A percentile compares a stretch with the other conserved stretches of the same genome.
phyloP scores from a whole-genome alignment of 2,888 invertebrate species.

The Trissoscelio sp. region DNA sequence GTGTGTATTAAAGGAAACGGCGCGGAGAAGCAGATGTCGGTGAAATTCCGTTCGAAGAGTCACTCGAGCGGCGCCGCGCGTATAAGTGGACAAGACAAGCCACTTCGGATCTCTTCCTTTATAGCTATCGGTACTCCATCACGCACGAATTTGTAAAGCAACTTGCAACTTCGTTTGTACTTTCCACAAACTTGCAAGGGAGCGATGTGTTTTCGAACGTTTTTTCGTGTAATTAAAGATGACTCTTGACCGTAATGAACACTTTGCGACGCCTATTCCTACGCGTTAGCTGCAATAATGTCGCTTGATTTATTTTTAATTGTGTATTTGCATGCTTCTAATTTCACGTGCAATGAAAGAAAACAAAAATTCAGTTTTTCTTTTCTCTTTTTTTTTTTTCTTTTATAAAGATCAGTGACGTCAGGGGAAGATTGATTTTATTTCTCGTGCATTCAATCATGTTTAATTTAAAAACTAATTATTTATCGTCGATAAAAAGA shows the following conservation, averaged over 20 bases:
- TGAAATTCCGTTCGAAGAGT: conserved; percentile 82
- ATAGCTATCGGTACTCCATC: conserved; percentile 75
- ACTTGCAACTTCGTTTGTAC: conserved; percentile 68
- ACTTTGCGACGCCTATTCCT: conserved; percentile 28
- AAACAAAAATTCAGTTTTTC: too few relatives aligned
- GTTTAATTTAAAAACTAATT: conserved; percentile 1
- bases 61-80: conserved; percentile 81
- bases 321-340: too few relatives aligned
- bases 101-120: conserved; percentile 81
- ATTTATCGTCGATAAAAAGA: conserved; percentile 13
- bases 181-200: conserved; percentile 62
- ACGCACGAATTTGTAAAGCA: conserved; percentile 72
- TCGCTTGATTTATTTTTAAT: conserved; percentile 38
- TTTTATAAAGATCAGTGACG: too few relatives aligned
- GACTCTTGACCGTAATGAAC: conserved; percentile 63
- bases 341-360: too few relatives aligned
- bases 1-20: conserved; percentile 77
- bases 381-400: too few relatives aligned
- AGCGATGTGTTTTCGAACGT: conserved; percentile 46
- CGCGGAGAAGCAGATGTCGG: conserved; percentile 81
- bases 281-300: conserved; percentile 25
- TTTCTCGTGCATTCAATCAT: background rate
- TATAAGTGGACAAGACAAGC: conserved; percentile 83
- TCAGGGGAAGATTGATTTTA: too few relatives aligned
- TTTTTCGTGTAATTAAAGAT: conserved; percentile 65